Base-by-base conservation (phyloP, 2,888 invertebrate species). In the Subacronicta megacephala region DNA sequence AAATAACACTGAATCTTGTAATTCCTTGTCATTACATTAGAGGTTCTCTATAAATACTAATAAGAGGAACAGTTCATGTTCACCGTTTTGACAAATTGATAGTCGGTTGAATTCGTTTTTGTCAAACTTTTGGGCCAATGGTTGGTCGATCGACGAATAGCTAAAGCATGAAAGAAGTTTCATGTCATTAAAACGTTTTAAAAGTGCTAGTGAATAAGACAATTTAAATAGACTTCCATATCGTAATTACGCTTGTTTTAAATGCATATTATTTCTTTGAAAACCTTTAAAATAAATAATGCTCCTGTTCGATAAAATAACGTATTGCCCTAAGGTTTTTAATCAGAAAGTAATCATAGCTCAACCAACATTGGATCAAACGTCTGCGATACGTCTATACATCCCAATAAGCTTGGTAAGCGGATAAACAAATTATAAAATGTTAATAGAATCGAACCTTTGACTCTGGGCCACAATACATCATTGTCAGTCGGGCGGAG, bases 371-470 rank as follows among this genome's bases (percentile, higher is more conserved):
- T 53, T 73, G 37, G 60, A 16, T 3, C 72, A 45, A 72, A 72
- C 40, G n/a, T 64, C 59, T 36, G 46, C 52, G 17, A 13, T 20
- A 42, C 38, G 9, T 44, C 36, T 36, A 49, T 26, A 31, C 38
- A 43, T 18, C 16, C 50, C 53, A 65, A 58, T 36, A 54, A n/a
- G 35, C 35, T 51, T 62, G 42, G 75, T 69, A 68, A 76, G 67
- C 70, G 71, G 75, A 82, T 80, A 84, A 85, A 88, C 87, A 87
- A 89, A 89, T 90, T 87, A 88, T 86, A 88, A 88, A 90, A 90
- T 90, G 90, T 88, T 90, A 90, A 90, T 89, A 84, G 85, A 86
- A 83, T 81, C 76, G 83, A 87, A 91, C 90, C 90, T 91, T 88
- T 90, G 90, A 90, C 91, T 89, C 79, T 31, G 17, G 71, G 62